phyloP scores from a whole-genome alignment of 35 echinoderm and acorn worm genomes.

The Acanthaster planci region DNA sequence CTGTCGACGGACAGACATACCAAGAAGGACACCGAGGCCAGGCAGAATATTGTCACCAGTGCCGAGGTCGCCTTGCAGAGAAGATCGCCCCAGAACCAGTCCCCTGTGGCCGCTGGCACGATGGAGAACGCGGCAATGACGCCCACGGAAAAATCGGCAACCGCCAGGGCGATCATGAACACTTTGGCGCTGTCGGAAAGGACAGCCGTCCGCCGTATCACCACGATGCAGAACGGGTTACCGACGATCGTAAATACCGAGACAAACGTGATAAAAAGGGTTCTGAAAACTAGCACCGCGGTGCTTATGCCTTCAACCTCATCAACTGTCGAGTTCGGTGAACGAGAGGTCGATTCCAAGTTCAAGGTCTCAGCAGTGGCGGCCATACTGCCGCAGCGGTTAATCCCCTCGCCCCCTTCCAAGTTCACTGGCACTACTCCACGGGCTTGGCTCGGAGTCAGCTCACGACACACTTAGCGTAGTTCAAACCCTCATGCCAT shows the following conservation, averaged over 20 bases:
- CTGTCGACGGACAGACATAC: constrained; percentile 29
- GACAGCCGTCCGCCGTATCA: background rate
- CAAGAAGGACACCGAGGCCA: constrained; percentile 34
- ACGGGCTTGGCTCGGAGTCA: no score
- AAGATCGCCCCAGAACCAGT: constrained; percentile 6
- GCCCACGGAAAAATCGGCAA: constrained; percentile 18
- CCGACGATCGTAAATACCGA: constrained; percentile 25
- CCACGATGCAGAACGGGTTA: constrained; percentile 24
- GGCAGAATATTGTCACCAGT: constrained; percentile 40
- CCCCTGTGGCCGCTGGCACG: background rate
- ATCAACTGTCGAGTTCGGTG: background rate
- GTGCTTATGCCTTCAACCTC: background rate
- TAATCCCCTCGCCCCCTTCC: no score
- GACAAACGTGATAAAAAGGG: constrained; percentile 20
- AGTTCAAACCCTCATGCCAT: no score
- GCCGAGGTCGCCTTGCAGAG: constrained; percentile 27
- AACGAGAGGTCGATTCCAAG: no score
- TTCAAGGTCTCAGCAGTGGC: no score
- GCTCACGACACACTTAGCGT: no score
- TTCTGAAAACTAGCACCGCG: background rate
- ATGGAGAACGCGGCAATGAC: constrained; percentile 17
- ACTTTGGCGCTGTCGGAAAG: constrained; percentile 34
- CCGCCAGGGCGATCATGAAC: constrained; percentile 38
- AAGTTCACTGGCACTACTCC: no score
- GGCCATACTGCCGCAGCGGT: no score